Conservation (phyloP, 2,113 vertebrate species). For the Sylvilagus bachmani region DNA sequence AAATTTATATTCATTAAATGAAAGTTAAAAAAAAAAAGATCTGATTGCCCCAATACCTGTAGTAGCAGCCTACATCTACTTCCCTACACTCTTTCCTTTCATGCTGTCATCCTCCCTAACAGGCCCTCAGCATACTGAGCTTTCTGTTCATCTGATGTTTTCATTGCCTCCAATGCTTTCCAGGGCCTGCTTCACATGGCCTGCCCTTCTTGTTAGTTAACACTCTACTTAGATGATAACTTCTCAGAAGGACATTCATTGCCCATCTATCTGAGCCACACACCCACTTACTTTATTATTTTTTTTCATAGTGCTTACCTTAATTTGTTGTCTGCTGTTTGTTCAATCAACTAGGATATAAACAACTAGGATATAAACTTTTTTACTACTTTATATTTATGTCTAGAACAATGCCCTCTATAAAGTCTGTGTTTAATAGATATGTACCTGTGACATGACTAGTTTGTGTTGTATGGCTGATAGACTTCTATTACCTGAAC, state of each 20-base stretch:
- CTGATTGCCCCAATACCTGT: background rate
- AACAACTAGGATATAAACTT: background rate
- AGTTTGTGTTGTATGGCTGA: background rate
- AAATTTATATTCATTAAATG: too few species aligned
- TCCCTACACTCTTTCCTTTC: background rate
- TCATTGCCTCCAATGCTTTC: background rate
- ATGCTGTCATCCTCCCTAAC: background rate
- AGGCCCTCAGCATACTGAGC: background rate
- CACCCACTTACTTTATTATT: background rate
- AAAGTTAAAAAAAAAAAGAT: background rate
- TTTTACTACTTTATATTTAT: background rate
- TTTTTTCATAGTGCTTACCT: background rate
- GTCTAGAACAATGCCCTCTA: background rate
- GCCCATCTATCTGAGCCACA: background rate
- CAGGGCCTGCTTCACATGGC: background rate
- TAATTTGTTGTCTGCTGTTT: background rate
- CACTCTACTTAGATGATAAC: background rate
- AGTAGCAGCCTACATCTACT: background rate
- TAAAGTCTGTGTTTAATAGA: background rate
- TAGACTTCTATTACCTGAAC: background rate
- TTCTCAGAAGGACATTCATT: background rate
- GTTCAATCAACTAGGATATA: background rate
- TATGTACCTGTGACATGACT: background rate
- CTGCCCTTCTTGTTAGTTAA: background rate
- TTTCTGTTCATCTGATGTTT: background rate